Conservation (phyloP, 2,888 invertebrate species). For the Leucoma salicis region DNA sequence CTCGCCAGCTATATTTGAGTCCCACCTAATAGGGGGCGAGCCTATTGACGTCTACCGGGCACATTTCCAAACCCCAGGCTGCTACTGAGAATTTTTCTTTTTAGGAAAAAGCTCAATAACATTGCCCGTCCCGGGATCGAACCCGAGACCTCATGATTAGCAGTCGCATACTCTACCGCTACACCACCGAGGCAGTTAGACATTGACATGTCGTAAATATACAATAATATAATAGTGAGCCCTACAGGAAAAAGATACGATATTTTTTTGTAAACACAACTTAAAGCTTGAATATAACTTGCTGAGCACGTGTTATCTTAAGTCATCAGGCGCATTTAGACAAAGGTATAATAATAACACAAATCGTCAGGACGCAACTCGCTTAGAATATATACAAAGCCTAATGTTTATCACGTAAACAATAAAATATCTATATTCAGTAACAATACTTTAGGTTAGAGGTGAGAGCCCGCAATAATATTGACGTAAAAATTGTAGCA, state of each 20-base stretch:
- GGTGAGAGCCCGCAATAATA: constrained; percentile 16
- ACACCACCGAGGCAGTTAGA: too few species aligned
- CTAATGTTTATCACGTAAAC: constrained; percentile 10
- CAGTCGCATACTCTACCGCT: too few species aligned
- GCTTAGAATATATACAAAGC: constrained; percentile 18
- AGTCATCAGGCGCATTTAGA: constrained; percentile 20
- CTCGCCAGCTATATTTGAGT: too few species aligned
- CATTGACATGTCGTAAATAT: too few species aligned
- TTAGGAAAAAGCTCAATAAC: too few species aligned
- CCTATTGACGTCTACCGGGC: too few species aligned
- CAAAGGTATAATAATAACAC: constrained; percentile 22
- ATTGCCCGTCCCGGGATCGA: too few species aligned
- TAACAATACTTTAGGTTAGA: constrained; percentile 10
- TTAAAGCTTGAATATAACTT: constrained; percentile 15
- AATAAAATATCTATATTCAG: constrained; percentile 3
- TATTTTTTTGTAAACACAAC: constrained; percentile 10
- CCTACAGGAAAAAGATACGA: constrained; percentile 8
- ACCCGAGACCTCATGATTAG: too few species aligned
- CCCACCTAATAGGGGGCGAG: too few species aligned
- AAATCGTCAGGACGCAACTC: constrained; percentile 10
- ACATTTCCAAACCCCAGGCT: too few species aligned
- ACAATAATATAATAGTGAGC: too few species aligned
- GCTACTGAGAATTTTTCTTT: too few species aligned
- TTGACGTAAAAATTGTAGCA: constrained; percentile 17
- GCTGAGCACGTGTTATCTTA: constrained; percentile 19